Conservation (phyloP, 2,888 invertebrate genomes). For the Carcina quercana region DNA sequence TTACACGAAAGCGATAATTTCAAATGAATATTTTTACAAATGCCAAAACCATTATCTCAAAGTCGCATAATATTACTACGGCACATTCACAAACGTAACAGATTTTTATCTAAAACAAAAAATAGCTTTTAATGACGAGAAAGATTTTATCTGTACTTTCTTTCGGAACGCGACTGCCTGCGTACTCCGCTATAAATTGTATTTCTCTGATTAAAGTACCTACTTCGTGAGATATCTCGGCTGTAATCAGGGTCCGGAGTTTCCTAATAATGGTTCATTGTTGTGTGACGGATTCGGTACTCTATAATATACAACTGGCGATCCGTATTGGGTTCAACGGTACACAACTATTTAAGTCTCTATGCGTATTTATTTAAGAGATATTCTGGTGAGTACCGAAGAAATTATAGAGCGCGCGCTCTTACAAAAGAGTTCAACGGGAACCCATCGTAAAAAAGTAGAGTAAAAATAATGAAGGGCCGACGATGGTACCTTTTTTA, state of each 20-base stretch:
- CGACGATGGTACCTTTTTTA: no score
- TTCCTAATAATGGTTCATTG: slow-evolving; percentile 38
- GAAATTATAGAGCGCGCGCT: no score
- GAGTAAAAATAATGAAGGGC: no score
- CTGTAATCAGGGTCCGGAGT: slow-evolving; percentile 30
- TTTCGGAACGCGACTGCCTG: slow-evolving; percentile 20
- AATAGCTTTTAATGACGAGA: slow-evolving; percentile 31
- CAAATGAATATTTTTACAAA: no score
- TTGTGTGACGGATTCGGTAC: slow-evolving; percentile 46
- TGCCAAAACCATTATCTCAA: no score
- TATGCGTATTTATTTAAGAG: neutral
- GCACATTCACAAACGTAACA: slow-evolving; percentile 5
- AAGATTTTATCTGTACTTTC: slow-evolving; percentile 37
- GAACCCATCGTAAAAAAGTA: no score
- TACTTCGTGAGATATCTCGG: slow-evolving; percentile 30
- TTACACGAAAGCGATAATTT: no score
- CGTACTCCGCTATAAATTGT: slow-evolving; percentile 16
- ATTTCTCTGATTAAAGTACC: slow-evolving; percentile 31
- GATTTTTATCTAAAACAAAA: slow-evolving; percentile 27
- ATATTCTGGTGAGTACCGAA: no score
- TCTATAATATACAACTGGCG: no score
- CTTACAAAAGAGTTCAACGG: slow-evolving; percentile 50
- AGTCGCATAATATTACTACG: no score
- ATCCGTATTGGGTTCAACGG: no score
- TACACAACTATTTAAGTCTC: no score